Evolutionary conservation across 1,140 invertebrate genomes (phyloP).

Genomic region (Hyles vespertilio): DNA sequence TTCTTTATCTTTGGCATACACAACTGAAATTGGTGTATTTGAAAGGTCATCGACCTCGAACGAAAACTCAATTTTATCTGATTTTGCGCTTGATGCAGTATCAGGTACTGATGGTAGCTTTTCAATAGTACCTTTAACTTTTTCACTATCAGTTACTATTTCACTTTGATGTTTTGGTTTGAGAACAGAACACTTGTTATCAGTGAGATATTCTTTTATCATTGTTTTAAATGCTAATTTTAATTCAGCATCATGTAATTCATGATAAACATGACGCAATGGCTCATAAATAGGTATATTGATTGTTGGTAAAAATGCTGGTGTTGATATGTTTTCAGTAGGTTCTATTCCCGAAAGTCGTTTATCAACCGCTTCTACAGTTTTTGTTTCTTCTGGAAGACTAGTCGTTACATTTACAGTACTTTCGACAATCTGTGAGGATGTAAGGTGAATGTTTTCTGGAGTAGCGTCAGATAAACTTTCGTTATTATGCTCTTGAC

Average conservation of each 20-base stretch:
- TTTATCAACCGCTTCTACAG: neutral
- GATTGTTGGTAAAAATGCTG: no score
- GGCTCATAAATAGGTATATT: slow-evolving; percentile 14
- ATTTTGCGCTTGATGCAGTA: neutral
- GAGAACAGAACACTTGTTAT: slow-evolving; percentile 9
- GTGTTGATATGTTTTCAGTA: no score
- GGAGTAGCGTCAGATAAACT: no score
- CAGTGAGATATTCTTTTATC: slow-evolving; percentile 4
- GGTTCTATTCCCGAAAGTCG: neutral
- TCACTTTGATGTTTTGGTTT: neutral
- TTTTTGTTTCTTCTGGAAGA: neutral
- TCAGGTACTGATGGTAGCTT: neutral
- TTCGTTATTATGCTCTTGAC: neutral
- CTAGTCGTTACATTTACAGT: neutral
- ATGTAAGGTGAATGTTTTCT: no score
- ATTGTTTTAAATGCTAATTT: slow-evolving; percentile 12
- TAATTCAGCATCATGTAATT: slow-evolving; percentile 34
- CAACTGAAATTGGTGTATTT: slow-evolving; percentile 25
- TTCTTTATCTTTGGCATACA: slow-evolving; percentile 22
- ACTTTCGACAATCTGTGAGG: no score
- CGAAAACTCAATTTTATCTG: slow-evolving; percentile 19
- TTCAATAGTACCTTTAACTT: neutral
- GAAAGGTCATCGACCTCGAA: slow-evolving; percentile 33
- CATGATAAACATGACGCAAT: slow-evolving; percentile 25
- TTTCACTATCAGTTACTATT: neutral